Conservation (phyloP, 2,888 invertebrate genomes). For the Drosophila hamatofila region DNA sequence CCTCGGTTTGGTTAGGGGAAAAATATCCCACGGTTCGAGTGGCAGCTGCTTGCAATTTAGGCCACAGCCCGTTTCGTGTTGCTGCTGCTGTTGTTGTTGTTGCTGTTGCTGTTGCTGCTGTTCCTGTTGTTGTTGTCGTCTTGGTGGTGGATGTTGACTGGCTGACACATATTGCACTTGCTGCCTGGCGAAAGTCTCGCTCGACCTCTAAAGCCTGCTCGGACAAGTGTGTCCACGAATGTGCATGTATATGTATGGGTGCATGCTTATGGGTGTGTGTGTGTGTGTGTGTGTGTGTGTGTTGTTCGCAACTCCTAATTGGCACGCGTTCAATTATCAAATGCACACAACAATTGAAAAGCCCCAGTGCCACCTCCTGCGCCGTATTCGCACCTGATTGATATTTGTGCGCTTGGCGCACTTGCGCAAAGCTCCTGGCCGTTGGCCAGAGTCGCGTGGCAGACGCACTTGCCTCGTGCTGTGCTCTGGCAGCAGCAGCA, state of each 20-base stretch:
- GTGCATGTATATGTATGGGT: background rate
- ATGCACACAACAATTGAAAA: conserved; percentile 18
- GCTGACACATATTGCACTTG: conserved; percentile 77
- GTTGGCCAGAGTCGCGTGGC: conserved; percentile 45
- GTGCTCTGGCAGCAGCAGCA: conserved; percentile 3
- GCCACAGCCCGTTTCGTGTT: conserved; percentile 74
- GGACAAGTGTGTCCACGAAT: conserved; percentile 36
- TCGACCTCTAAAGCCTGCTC: conserved; percentile 49
- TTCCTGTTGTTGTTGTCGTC: conserved; percentile 33
- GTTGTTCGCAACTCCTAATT: conserved; percentile 52
- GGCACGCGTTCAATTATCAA: conserved; percentile 66
- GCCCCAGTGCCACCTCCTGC: conserved; percentile 12
- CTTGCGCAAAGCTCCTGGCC: conserved; percentile 42
- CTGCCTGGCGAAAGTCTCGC: conserved; percentile 60
- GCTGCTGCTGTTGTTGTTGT: conserved; percentile 30
- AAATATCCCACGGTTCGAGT: conserved; percentile 84
- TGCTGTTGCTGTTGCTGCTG: conserved; percentile 27
- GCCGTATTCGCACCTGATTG: conserved; percentile 52
- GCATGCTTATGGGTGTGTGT: background rate
- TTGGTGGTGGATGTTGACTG: conserved; percentile 52
- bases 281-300: background rate
- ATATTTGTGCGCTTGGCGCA: conserved; percentile 26
- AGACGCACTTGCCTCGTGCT: conserved; percentile 44
- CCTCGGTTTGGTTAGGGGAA: conserved; percentile 72
- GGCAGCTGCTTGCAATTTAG: conserved; percentile 84